Percentiles rank a stretch among this genome's conserved stretches.
These are phyloP conservation scores for Physella acuta DNA, from an alignment of 1,140 invertebrate species.

Conservation along the genomic window DNA sequence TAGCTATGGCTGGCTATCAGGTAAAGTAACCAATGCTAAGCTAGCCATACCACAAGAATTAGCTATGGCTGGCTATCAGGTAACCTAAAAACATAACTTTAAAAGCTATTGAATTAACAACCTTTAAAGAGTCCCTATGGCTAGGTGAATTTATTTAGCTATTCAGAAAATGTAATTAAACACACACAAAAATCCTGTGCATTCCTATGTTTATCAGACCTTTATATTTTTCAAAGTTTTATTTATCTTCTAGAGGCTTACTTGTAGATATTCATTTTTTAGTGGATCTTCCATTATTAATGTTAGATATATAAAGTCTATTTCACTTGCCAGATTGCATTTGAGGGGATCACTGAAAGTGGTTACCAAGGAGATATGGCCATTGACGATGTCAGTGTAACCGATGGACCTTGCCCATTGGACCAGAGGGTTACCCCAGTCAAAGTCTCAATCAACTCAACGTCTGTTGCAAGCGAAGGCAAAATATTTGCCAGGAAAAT, in stretches of 20 bases:
- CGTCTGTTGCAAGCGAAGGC: slow-evolving; percentile 9
- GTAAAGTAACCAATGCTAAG: slow-evolving; percentile 42
- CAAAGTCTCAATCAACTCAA: slow-evolving; percentile 28
- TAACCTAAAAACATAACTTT: no score
- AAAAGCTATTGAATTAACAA: no score
- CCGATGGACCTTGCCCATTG: slow-evolving; percentile 29
- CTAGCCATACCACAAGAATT: slow-evolving; percentile 45
- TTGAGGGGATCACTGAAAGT: slow-evolving; percentile 71
- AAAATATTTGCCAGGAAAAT: no score
- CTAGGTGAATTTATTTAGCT: no score
- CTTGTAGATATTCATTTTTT: no score
- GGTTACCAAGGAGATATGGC: slow-evolving; percentile 70
- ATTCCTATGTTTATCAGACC: no score
- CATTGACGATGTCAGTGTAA: slow-evolving; percentile 72
- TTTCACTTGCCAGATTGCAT: slow-evolving; percentile 64
- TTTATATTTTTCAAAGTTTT: no score
- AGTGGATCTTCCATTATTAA: no score
- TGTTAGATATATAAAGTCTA: background rate
- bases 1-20: slow-evolving; percentile 51
- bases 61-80: slow-evolving; percentile 51
- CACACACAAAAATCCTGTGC: no score
- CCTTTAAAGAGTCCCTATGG: no score
- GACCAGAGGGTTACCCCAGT: slow-evolving; percentile 25
- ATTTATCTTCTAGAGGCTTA: no score
- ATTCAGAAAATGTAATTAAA: no score